Evolutionary conservation across 2,888 invertebrate species (phyloP).

Genomic region (Trissolcus brochymenae): DNA sequence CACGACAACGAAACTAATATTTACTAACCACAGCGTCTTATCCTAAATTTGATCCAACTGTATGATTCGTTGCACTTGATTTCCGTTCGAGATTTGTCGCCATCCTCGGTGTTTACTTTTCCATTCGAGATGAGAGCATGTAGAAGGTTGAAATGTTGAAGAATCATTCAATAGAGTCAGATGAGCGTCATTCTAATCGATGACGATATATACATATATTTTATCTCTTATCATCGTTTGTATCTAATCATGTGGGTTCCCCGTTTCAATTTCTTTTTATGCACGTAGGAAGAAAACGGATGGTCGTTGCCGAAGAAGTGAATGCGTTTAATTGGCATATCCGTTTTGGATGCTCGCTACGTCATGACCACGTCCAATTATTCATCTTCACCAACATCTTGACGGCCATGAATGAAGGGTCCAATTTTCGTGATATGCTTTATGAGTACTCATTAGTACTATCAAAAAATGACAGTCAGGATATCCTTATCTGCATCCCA

Average conservation of each 20-base stretch:
- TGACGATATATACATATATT: constrained; percentile 13
- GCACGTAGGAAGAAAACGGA: constrained; percentile 59
- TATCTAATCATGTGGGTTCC: constrained; percentile 27
- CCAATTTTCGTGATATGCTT: constrained; percentile 21
- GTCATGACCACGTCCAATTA: constrained; percentile 29
- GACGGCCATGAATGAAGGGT: constrained; percentile 10
- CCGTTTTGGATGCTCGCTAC: constrained; percentile 52
- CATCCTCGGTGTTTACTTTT: no score
- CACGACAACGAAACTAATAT: neutral
- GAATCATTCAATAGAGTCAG: constrained; percentile 10
- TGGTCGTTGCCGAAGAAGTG: constrained; percentile 63
- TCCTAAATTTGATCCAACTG: no score
- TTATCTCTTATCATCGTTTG: constrained; percentile 18
- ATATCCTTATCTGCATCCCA: no score
- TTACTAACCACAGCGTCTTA: no score
- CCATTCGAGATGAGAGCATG: neutral
- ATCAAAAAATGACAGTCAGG: constrained; percentile 2
- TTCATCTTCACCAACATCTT: constrained; percentile 28
- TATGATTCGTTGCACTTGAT: neutral
- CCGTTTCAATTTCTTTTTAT: constrained; percentile 36
- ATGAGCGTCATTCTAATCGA: constrained; percentile 16
- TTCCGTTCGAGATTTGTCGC: neutral
- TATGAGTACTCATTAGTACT: constrained; percentile 17
- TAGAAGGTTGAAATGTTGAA: neutral
- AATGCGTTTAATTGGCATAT: constrained; percentile 63